A percentile compares a stretch with the other conserved stretches of the same genome.
phyloP scores from a whole-genome alignment of 2,797 vertebrate genomes.

The Basileuterus tristriatus region DNA sequence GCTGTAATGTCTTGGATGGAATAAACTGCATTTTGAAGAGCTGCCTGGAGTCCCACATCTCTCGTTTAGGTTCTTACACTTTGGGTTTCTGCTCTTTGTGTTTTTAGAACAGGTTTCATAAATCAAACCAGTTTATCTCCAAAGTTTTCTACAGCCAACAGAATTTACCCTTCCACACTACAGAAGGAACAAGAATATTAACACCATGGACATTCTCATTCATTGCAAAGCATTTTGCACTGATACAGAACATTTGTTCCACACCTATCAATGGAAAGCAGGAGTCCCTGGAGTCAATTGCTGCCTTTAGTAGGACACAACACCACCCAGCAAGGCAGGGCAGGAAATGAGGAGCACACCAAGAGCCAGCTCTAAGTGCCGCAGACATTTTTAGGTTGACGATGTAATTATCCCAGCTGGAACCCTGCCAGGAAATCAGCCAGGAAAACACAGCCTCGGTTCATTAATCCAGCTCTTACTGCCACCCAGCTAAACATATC shows the following conservation, averaged over 20 bases:
- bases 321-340: neutral
- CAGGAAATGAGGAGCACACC: neutral
- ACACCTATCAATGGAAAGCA: neutral
- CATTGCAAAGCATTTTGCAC: neutral
- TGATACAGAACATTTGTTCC: neutral
- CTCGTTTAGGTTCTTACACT: too few species aligned
- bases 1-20: too few species aligned
- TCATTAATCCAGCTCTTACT: slow-evolving; percentile 35
- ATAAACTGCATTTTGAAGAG: too few species aligned
- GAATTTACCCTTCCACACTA: neutral
- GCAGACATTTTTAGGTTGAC: neutral
- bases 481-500: neutral
- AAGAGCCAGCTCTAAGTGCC: neutral
- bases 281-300: neutral
- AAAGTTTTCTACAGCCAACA: neutral
- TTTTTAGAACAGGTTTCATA: neutral
- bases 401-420: slow-evolving; percentile 27
- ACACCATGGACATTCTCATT: neutral
- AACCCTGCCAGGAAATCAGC: slow-evolving; percentile 23
- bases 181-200: neutral
- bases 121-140: neutral
- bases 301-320: neutral
- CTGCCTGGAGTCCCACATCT: too few species aligned
- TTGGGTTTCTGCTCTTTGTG: too few species aligned
- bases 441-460: neutral